These are phyloP conservation scores for Heterodera schachtii DNA, from an alignment of 1,140 invertebrate species.

Conservation along the genomic window DNA sequence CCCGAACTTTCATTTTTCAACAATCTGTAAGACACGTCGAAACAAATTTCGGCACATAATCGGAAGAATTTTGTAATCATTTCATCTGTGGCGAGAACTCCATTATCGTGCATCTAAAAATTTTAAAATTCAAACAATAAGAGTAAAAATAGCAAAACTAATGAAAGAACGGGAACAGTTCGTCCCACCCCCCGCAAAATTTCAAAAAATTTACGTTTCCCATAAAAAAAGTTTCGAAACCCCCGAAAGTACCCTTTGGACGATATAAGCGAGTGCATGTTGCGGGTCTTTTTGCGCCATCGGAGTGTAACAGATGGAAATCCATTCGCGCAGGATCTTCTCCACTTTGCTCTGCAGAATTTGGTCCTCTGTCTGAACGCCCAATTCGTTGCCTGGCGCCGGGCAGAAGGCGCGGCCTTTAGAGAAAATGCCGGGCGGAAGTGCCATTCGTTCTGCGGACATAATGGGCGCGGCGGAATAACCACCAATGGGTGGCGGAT, in stretches of 20 bases:
- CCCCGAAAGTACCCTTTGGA: constrained; percentile 73
- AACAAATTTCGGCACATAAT: constrained; percentile 91
- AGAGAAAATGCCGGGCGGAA: constrained; percentile 4
- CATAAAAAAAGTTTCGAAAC: background rate
- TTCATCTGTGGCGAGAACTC: constrained; percentile 91
- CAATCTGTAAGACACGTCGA: constrained; percentile 86
- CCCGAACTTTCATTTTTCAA: constrained; percentile 72
- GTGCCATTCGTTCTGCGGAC: constrained; percentile 15
- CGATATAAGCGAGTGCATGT: constrained; percentile 90
- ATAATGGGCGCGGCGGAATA: constrained; percentile 1
- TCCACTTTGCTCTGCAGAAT: constrained; percentile 91
- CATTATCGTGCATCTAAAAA: constrained; percentile 88
- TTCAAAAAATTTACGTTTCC: no score
- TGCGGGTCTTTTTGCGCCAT: constrained; percentile 80
- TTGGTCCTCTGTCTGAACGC: constrained; percentile 24
- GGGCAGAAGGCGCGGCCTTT: constrained; percentile 7
- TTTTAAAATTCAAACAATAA: constrained; percentile 45
- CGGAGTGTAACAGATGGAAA: constrained; percentile 80
- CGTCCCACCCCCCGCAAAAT: no score
- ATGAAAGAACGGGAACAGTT: no score
- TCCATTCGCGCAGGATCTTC: constrained; percentile 89
- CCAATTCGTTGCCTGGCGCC: constrained; percentile 6
- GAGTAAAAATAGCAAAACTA: background rate
- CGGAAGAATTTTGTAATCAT: constrained; percentile 94
- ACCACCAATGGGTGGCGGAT: background rate